These are phyloP conservation scores for Taxidea taxus DNA, from an alignment of 2,113 vertebrate species.

Conservation along the genomic window DNA sequence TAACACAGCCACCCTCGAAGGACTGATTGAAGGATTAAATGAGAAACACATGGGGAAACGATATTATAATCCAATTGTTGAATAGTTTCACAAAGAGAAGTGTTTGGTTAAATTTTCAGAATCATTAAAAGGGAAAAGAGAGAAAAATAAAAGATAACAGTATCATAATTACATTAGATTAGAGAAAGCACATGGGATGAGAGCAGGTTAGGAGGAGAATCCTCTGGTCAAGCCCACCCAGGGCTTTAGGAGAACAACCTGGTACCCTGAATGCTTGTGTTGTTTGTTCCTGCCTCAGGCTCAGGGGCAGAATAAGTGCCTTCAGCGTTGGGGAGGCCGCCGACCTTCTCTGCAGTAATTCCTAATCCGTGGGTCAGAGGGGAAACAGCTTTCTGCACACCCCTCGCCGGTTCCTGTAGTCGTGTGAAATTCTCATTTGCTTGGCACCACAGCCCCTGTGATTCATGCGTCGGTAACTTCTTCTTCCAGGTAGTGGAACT, in stretches of 20 bases:
- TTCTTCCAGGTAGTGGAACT: neutral
- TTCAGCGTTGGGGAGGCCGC: accelerated
- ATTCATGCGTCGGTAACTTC: neutral
- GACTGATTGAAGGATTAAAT: neutral
- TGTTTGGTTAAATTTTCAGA: neutral
- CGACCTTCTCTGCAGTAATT: neutral
- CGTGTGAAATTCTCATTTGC: neutral
- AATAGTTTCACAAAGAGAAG: neutral
- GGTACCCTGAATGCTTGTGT: neutral
- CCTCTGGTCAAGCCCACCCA: accelerated
- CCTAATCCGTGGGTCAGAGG: accelerated
- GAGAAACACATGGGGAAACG: neutral
- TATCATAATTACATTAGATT: no score
- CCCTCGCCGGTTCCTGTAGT: neutral
- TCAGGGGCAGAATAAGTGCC: neutral
- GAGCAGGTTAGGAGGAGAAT: neutral
- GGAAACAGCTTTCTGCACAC: neutral
- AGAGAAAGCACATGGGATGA: neutral
- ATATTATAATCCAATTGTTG: neutral
- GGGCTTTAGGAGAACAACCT: neutral
- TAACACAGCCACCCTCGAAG: neutral
- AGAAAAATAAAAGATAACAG: neutral
- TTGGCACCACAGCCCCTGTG: neutral
- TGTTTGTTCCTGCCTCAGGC: accelerated
- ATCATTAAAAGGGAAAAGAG: neutral